Conservation (phyloP, 2,888 invertebrate genomes). For the Lithophane socia region DNA sequence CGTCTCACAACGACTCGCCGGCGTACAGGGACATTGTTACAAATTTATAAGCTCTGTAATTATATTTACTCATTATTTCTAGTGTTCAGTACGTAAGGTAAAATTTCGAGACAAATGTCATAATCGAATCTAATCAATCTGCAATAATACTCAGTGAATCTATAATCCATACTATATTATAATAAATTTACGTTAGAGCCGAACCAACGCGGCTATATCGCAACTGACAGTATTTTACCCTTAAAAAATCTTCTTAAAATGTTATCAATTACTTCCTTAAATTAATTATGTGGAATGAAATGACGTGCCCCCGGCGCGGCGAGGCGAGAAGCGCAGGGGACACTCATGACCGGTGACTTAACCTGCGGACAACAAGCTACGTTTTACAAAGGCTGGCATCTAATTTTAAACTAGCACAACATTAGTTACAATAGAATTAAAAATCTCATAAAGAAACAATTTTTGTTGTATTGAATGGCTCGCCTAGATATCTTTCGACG, state of each 20-base stretch:
- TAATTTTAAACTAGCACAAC: constrained; percentile 7
- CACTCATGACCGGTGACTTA: constrained; percentile 89
- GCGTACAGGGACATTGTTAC: constrained; percentile 70
- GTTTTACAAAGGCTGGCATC: constrained; percentile 34
- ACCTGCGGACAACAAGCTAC: constrained; percentile 81
- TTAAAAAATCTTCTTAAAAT: constrained; percentile 88
- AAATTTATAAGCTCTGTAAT: constrained; percentile 82
- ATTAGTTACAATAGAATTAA: constrained; percentile 8
- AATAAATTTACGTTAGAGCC: constrained; percentile 85
- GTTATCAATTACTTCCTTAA: constrained; percentile 85
- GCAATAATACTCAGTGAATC: constrained; percentile 90
- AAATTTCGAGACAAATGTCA: constrained; percentile 77
- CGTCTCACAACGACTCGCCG: constrained; percentile 68
- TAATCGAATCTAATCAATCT: constrained; percentile 87
- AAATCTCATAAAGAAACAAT: constrained; percentile 3
- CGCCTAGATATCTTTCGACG: constrained; percentile 15
- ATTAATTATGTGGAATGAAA: constrained; percentile 90
- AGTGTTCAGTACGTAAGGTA: constrained; percentile 84
- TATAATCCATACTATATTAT: constrained; percentile 89
- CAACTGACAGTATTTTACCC: constrained; percentile 84
- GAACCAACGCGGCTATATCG: constrained; percentile 77
- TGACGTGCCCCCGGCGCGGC: constrained; percentile 87
- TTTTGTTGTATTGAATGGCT: neutral
- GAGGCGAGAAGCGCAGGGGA: constrained; percentile 80
- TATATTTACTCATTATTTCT: constrained; percentile 78